Evolutionary conservation across 2,113 vertebrate genomes (phyloP).

Genomic region (Leucosticte australis): DNA sequence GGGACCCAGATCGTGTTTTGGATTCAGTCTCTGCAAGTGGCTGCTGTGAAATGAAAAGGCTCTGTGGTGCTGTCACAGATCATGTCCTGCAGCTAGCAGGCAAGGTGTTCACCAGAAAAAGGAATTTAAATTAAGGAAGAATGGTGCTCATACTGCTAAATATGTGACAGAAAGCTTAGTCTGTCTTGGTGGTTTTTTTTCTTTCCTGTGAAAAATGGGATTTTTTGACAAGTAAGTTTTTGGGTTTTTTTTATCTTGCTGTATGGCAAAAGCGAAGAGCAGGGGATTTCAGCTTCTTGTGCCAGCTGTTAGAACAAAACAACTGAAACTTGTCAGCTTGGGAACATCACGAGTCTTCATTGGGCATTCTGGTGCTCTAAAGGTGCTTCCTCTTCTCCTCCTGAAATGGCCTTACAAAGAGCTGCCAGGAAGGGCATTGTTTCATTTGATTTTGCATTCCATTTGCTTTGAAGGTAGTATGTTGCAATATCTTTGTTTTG

Average conservation of each 20-base stretch:
- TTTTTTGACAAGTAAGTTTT: neutral
- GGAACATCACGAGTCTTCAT: neutral
- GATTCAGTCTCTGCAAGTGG: neutral
- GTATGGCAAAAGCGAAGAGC: neutral
- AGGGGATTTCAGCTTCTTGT: neutral
- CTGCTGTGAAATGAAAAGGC: neutral
- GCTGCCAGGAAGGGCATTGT: neutral
- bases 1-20: rapidly evolving
- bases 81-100: neutral
- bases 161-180: neutral
- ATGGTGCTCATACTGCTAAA: neutral
- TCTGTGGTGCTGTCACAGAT: neutral
- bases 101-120: neutral
- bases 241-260: neutral
- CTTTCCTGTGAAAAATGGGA: neutral
- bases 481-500: neutral
- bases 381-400: neutral
- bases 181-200: neutral
- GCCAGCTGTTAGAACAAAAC: neutral
- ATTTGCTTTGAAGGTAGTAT: neutral
- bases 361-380: neutral
- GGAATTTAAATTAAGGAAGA: neutral
- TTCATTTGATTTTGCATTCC: neutral
- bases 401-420: neutral
- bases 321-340: neutral